Evolutionary conservation across 2,797 vertebrate genomes (phyloP).

Genomic region (Coilia nasus): DNA sequence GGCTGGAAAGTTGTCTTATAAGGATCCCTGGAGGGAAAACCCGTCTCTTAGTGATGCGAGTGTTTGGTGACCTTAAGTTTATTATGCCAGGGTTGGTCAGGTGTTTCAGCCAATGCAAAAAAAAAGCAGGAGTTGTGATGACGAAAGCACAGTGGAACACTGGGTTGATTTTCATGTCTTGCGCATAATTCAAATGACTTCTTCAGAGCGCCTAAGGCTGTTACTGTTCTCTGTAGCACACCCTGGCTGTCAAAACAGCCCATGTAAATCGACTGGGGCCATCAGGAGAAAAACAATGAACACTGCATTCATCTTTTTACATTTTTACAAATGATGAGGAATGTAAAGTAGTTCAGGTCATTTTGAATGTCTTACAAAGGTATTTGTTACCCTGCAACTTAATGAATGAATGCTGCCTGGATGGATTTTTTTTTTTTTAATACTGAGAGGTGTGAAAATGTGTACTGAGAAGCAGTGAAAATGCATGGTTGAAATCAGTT

Average conservation of each 20-base stretch:
- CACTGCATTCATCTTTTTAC: neutral
- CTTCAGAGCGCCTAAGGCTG: neutral
- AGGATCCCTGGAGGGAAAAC: neutral
- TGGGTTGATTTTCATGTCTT: neutral
- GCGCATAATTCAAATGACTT: neutral
- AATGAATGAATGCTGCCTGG: neutral
- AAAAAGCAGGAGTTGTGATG: neutral
- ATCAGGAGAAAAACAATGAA: neutral
- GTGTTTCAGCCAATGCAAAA: conserved; percentile 12
- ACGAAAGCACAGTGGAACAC: neutral
- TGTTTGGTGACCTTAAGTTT: neutral
- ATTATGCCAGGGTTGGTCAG: neutral
- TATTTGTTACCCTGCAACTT: neutral
- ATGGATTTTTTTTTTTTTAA: neutral
- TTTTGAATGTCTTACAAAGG: conserved; percentile 20
- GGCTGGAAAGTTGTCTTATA: neutral
- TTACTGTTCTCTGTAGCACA: neutral
- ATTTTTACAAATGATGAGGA: neutral
- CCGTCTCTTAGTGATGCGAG: neutral
- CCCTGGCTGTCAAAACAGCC: neutral
- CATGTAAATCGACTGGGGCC: neutral
- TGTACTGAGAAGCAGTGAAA: neutral
- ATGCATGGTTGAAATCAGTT: neutral
- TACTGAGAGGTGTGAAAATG: neutral
- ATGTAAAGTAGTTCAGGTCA: neutral